These are phyloP conservation scores for Callitettix versicolor DNA, from an alignment of 1,140 invertebrate genomes.

Conservation along the genomic window DNA sequence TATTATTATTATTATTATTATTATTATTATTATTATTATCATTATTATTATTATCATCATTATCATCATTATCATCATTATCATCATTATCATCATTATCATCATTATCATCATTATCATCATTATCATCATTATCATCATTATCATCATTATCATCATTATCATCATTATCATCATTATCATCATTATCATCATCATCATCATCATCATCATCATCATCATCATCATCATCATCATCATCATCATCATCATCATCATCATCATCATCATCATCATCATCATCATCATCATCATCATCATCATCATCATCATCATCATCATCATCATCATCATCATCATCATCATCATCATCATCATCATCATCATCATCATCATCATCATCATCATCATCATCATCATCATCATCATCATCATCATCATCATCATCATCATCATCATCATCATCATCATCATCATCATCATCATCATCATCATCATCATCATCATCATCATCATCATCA, in stretches of 20 bases:
- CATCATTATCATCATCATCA: constrained; percentile 1
- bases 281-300: constrained; percentile 7
- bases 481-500: not conserved
- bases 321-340: not conserved
- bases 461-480: not conserved
- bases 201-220: constrained; percentile 6
- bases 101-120: not conserved
- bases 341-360: not conserved
- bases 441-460: not conserved
- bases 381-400: not conserved
- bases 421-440: not conserved
- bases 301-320: not conserved
- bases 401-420: not conserved
- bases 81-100: not conserved
- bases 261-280: constrained; percentile 8
- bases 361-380: not conserved
- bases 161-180: too few species aligned
- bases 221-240: constrained; percentile 8
- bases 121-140: not conserved
- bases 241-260: constrained; percentile 8
- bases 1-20: too few species aligned
- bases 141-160: not conserved
- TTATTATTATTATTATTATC: too few species aligned
- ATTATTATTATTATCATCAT: too few species aligned
- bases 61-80: too few species aligned